A percentile compares a stretch with the other conserved stretches of the same genome.
phyloP scores from a whole-genome alignment of 2,797 vertebrate species.

The Sebastes minor region DNA sequence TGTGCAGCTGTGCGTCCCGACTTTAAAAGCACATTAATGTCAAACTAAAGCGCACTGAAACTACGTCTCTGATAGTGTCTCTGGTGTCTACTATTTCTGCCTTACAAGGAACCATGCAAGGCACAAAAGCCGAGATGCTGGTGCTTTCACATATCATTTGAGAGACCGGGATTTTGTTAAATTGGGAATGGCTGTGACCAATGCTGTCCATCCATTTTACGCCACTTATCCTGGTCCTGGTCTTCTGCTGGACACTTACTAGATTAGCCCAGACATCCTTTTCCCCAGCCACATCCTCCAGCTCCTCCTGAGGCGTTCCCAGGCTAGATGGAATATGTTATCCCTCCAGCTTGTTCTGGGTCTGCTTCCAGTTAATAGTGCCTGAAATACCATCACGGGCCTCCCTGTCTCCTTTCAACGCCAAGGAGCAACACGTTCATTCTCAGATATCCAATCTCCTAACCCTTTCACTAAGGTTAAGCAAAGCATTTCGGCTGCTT shows the following conservation, averaged over 20 bases:
- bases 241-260: constrained; percentile 1
- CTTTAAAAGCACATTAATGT: constrained; percentile 19
- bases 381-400: constrained; percentile 1
- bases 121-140: neutral
- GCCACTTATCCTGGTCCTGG: neutral
- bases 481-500: neutral
- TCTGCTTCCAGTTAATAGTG: constrained; percentile 24
- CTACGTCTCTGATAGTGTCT: neutral
- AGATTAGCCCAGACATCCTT: neutral
- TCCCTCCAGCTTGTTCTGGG: neutral
- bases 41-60: neutral
- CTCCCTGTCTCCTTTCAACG: neutral
- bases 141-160: neutral
- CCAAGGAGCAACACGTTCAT: neutral
- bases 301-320: neutral
- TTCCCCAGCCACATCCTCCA: neutral
- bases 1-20: neutral
- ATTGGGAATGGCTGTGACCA: neutral
- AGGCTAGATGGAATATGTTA: constrained; percentile 1
- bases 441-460: neutral
- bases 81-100: neutral
- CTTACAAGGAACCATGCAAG: neutral
- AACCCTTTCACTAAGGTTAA: neutral
- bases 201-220: neutral
- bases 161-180: neutral